Evolutionary conservation across 2,888 invertebrate genomes (phyloP), one percentile per base, ranked within the genome.

Genomic region (Morinoia aosen): DNA sequence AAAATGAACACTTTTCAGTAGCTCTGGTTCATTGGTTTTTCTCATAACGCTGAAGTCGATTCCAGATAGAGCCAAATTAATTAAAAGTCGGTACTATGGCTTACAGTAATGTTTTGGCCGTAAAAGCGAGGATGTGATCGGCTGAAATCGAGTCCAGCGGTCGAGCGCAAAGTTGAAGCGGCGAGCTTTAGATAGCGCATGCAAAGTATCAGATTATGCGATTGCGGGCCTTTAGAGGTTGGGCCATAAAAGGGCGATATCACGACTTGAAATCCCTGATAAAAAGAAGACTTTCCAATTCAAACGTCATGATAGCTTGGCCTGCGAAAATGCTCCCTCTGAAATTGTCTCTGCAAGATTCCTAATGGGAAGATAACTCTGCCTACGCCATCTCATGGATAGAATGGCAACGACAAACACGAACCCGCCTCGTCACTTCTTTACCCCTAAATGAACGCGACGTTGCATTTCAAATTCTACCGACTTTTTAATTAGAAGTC

Each of bases 271-370:
- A 93, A 93, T 93, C 93, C 93, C 57, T 56, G 93, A 93, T 93
- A 57, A 93, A 93, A 93, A 93, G 93, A 93, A 57, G n/a, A 48
- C 93, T 57, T 93, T 93, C 57, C 57, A 93, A 93, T 93, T 93
- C 93, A 48, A 93, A 93, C 25, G 25, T 57, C 93, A 57, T 93
- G 93, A 56, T 57, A 57, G 93, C 93, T 33, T 33, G n/a, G 56
- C 56, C 33, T 57, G 48, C 25, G 25, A 93, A 93, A 93, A 90
- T 19, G 14, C 93, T 93, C 33, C 5, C 16, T 14, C 93, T 57
- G 57, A 48, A 93, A 93, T 93, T 93, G 93, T 93, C 93, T 93
- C 57, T 57, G 12, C 93, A 48, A 93, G 57, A 93, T 93, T 57
- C 48, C n/a, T 93, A 93, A 93, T 57, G 57, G 56, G 56, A 33